phyloP scores from a whole-genome alignment of 2,797 vertebrate genomes.

The Crossoptilon crossoptilon region DNA sequence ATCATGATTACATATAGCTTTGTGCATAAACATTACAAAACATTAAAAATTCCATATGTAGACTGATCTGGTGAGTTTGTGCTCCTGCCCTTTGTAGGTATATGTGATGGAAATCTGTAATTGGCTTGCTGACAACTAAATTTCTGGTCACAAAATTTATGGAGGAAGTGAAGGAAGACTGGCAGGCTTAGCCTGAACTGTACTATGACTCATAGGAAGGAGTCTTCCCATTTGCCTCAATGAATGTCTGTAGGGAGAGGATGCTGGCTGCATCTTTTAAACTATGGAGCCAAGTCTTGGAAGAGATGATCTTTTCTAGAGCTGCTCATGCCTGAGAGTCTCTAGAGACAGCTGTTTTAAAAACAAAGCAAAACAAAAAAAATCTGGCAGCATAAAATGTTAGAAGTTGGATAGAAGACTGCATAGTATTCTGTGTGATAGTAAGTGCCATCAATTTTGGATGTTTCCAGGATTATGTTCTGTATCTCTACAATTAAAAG shows the following conservation, averaged over 20 bases:
- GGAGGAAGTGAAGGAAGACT: neutral
- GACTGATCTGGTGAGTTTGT: neutral
- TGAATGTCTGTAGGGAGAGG: neutral
- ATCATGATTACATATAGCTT: neutral
- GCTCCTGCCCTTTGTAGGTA: neutral
- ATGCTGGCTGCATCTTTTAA: conserved; percentile 37
- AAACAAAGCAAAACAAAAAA: conserved; percentile 54
- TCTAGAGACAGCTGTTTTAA: conserved; percentile 44
- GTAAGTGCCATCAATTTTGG: conserved; percentile 26
- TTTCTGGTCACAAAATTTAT: neutral
- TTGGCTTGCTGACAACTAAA: neutral
- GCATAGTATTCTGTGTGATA: conserved; percentile 42
- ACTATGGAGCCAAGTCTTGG: neutral
- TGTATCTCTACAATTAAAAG: conserved; percentile 47
- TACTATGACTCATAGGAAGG: conserved; percentile 33
- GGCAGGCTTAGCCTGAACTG: neutral
- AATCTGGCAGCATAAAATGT: conserved; percentile 10
- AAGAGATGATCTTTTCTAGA: conserved; percentile 46
- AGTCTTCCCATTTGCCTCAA: conserved; percentile 21
- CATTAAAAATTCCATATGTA: neutral
- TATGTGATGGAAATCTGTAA: neutral
- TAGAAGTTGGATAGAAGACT: conserved; percentile 19
- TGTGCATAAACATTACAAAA: neutral
- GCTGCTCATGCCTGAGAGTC: conserved; percentile 21
- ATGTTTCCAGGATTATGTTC: conserved; percentile 37